phyloP scores from a whole-genome alignment of 2,797 vertebrate genomes.

The Peromyscus eremicus region DNA sequence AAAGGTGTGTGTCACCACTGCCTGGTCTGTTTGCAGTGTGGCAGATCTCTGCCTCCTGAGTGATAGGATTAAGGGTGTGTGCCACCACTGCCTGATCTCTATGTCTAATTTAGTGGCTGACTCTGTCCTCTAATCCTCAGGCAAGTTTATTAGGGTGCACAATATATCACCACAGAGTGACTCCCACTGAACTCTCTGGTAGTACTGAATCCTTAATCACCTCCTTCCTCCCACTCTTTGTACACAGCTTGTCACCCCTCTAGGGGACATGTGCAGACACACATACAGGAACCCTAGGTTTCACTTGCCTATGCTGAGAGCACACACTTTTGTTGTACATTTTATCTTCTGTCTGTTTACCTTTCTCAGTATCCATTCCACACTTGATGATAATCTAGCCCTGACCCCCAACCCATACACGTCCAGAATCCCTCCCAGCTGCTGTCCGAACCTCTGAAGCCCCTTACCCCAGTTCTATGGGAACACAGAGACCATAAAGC shows the following conservation, averaged over 20 bases:
- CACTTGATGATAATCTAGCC: neutral
- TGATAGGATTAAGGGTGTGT: no score
- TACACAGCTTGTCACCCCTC: neutral
- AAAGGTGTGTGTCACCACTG: no score
- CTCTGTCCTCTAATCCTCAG: no score
- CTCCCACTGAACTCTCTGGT: neutral
- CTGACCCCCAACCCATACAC: no score
- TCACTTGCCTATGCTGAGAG: fast-evolving
- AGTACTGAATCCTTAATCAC: neutral
- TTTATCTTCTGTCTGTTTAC: neutral
- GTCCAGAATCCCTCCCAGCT: neutral
- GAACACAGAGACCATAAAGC: neutral
- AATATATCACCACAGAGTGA: neutral
- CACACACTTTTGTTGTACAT: neutral
- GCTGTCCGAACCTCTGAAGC: neutral
- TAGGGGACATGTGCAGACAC: neutral
- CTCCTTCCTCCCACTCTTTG: fast-evolving
- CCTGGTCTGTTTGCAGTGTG: no score
- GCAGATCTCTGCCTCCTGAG: no score
- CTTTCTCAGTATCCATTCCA: neutral
- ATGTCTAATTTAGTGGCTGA: no score
- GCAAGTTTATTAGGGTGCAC: no score
- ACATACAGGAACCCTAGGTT: neutral
- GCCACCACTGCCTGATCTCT: no score
- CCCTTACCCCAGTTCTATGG: neutral